A percentile compares a stretch with the other conserved stretches of the same genome.
phyloP scores from a whole-genome alignment of 2,888 invertebrate genomes.

The Pristionchus arcanus region DNA sequence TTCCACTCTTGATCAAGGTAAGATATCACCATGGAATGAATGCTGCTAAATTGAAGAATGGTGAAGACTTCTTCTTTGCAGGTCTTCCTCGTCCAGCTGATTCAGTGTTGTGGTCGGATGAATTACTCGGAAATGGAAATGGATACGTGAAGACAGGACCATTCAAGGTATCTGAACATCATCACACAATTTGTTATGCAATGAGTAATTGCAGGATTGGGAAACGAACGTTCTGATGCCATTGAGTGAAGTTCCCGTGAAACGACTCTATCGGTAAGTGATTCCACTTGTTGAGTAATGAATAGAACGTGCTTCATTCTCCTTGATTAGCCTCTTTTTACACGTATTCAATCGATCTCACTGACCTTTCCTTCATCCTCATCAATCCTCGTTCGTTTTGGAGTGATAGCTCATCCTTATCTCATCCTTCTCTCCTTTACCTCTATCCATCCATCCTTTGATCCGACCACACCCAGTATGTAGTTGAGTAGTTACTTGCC shows the following conservation, averaged over 20 bases:
- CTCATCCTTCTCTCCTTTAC: slow-evolving; percentile 11
- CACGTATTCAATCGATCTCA: slow-evolving; percentile 15
- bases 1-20: slow-evolving; percentile 76
- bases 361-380: slow-evolving; percentile 44
- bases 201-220: slow-evolving; percentile 66
- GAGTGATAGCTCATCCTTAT: slow-evolving; percentile 30
- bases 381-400: slow-evolving; percentile 26
- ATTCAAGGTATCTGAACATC: neutral
- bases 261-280: slow-evolving; percentile 73
- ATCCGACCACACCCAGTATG: slow-evolving; percentile 28
- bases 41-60: neutral
- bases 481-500: neutral
- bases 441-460: neutral
- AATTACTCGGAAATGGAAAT: slow-evolving; percentile 77
- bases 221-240: slow-evolving; percentile 77
- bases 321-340: slow-evolving; percentile 2
- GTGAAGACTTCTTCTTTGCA: neutral
- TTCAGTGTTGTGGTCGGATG: slow-evolving; percentile 76
- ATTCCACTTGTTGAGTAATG: neutral
- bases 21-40: neutral
- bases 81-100: slow-evolving; percentile 78
- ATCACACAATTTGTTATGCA: neutral
- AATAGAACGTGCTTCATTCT: neutral
- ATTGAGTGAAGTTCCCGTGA: slow-evolving; percentile 76
- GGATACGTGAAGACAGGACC: slow-evolving; percentile 69